Evolutionary conservation across 2,888 invertebrate species (phyloP).

Genomic region (Leuctra nigra): DNA sequence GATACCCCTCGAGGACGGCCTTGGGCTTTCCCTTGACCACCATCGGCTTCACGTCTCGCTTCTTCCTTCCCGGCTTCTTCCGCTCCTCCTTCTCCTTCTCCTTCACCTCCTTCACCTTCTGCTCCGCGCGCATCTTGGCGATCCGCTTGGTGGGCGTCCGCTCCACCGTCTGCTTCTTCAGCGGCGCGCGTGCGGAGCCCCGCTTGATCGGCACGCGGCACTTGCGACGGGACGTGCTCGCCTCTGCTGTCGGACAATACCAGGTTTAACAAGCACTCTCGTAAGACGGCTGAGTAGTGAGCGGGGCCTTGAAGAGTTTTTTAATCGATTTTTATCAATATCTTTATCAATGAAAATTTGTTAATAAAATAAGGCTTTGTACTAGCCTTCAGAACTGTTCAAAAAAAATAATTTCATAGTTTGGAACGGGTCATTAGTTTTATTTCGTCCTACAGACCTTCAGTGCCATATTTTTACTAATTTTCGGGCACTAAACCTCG

Average conservation of each 20-base stretch:
- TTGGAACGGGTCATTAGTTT: neutral
- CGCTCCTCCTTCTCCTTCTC: conserved; percentile 20
- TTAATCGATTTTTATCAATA: too few relatives aligned
- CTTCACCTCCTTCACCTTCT: conserved; percentile 10
- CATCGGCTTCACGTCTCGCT: neutral
- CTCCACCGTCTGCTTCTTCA: conserved; percentile 16
- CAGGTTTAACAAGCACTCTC: neutral
- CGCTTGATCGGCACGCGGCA: conserved; percentile 26
- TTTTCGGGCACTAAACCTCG: too few relatives aligned
- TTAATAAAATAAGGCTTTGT: neutral
- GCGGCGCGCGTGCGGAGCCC: neutral
- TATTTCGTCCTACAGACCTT: too few relatives aligned
- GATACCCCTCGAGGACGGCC: conserved; percentile 32
- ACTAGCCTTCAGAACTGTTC: too few relatives aligned
- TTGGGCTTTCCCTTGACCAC: conserved; percentile 26
- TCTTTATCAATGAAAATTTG: too few relatives aligned
- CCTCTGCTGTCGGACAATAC: neutral
- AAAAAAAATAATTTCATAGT: too few relatives aligned
- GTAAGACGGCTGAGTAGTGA: too few relatives aligned
- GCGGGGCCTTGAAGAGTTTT: too few relatives aligned
- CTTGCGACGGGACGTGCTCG: conserved; percentile 24
- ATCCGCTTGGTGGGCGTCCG: conserved; percentile 4
- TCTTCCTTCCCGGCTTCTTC: conserved; percentile 15
- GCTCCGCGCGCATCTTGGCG: conserved; percentile 7
- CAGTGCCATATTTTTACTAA: too few relatives aligned